Percentiles rank a stretch among this genome's conserved stretches.
Conservation (phyloP, 2,113 vertebrate genomes). For the Esox niger region DNA sequence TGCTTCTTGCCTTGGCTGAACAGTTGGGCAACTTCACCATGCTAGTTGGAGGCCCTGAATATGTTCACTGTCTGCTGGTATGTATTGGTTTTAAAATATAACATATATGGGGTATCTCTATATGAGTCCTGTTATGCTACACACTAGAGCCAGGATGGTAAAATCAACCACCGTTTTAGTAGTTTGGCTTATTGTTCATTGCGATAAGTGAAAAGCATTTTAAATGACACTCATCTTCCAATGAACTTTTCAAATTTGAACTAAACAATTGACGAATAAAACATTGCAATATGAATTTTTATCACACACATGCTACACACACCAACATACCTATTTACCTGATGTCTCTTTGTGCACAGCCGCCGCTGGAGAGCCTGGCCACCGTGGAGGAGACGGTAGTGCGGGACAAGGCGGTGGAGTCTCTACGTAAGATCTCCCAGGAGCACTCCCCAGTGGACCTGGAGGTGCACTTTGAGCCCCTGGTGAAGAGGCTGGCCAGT, state of each 20-base stretch:
- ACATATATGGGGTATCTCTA: no score
- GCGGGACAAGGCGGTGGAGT: constrained; percentile 88
- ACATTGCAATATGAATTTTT: no score
- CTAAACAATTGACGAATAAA: no score
- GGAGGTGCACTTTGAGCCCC: constrained; percentile 89
- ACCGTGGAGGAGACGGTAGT: constrained; percentile 91
- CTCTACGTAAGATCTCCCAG: constrained; percentile 86
- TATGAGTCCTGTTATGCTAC: no score
- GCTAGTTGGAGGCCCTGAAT: constrained; percentile 87
- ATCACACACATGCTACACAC: background rate
- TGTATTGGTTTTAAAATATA: constrained; percentile 30
- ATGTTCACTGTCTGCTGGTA: constrained; percentile 88
- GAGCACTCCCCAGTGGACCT: constrained; percentile 86
- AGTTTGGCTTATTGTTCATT: no score
- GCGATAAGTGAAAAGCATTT: no score
- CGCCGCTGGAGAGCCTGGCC: constrained; percentile 87
- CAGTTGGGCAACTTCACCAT: constrained; percentile 89
- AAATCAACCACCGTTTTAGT: no score
- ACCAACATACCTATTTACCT: no score
- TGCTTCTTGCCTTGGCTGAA: constrained; percentile 86
- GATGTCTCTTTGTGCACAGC: constrained; percentile 61
- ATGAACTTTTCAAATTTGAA: no score
- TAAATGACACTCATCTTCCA: no score
- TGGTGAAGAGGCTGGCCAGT: constrained; percentile 86
- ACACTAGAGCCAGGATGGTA: no score